These are phyloP conservation scores for Chrysolina americana DNA, from an alignment of 2,888 invertebrate species.

Conservation along the genomic window DNA sequence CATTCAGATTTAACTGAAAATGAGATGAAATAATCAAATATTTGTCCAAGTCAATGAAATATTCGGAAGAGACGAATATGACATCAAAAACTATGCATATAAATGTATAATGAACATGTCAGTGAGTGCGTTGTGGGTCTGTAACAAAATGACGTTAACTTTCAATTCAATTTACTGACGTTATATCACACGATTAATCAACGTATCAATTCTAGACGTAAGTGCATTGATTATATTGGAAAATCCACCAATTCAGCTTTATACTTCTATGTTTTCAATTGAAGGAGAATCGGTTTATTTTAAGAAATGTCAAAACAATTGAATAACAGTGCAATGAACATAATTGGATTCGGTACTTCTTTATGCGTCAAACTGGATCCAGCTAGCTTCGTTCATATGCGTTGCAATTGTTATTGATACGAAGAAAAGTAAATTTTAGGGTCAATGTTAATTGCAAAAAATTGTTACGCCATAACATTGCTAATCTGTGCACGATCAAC, in stretches of 20 bases:
- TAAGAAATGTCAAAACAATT: constrained; percentile 15
- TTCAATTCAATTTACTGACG: not conserved
- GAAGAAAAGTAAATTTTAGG: not conserved
- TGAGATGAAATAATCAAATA: too few relatives aligned
- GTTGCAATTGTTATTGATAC: not conserved
- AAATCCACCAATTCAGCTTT: constrained; percentile 1
- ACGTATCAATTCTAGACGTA: not conserved
- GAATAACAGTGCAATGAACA: not conserved
- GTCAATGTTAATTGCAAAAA: not conserved
- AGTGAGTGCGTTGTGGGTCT: not conserved
- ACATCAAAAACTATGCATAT: too few relatives aligned
- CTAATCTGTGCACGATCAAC: too few relatives aligned
- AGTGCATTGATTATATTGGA: not conserved
- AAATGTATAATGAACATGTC: too few relatives aligned
- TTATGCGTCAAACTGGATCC: not conserved
- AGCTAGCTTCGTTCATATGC: not conserved
- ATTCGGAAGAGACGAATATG: too few relatives aligned
- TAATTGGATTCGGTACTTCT: not conserved
- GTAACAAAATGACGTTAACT: not conserved
- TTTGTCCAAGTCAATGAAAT: too few relatives aligned
- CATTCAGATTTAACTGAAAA: too few relatives aligned
- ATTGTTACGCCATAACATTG: too few relatives aligned
- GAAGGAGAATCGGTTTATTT: constrained; percentile 9
- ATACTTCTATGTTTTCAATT: not conserved
- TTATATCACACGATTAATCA: not conserved